A percentile compares a stretch with the other conserved stretches of the same genome.
Conservation (phyloP, 2,797 vertebrate species). For the Neosilurus hyrtlii region DNA sequence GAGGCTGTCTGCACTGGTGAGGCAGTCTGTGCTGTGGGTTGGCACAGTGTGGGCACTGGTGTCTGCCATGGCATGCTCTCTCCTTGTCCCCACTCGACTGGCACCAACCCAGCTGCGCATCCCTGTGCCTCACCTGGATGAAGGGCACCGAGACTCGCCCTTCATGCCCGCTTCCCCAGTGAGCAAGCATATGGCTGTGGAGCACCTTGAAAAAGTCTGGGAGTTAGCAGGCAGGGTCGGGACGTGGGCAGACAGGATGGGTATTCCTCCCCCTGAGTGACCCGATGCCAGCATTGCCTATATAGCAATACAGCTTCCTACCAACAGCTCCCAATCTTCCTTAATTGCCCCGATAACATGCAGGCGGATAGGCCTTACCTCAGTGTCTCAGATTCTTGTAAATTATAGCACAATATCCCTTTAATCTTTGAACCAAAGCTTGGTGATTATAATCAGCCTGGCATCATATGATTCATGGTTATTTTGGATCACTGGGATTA, state of each 20-base stretch:
- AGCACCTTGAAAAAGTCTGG: constrained; percentile 78
- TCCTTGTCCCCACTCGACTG: constrained; percentile 66
- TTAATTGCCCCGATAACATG: neutral
- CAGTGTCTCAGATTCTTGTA: neutral
- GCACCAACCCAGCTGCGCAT: constrained; percentile 71
- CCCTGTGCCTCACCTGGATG: constrained; percentile 73
- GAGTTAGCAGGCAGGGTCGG: constrained; percentile 59
- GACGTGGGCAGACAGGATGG: constrained; percentile 15
- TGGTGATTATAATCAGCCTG: neutral
- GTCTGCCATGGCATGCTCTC: constrained; percentile 51
- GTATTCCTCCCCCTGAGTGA: constrained; percentile 29
- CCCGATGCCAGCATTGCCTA: constrained; percentile 2
- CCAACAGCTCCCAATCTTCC: neutral
- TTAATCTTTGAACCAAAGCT: neutral
- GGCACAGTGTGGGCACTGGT: constrained; percentile 22
- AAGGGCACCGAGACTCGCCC: constrained; percentile 71
- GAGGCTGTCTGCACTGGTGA: constrained; percentile 17
- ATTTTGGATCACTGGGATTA: neutral
- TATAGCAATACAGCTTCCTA: neutral
- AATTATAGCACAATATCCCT: neutral
- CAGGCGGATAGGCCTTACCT: neutral
- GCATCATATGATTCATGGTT: neutral
- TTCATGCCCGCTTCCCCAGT: constrained; percentile 67
- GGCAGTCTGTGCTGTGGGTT: constrained; percentile 28
- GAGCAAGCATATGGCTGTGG: constrained; percentile 77